Evolutionary conservation across 2,113 vertebrate genomes (phyloP), one percentile per base, ranked within the genome.

Genomic region (Erythrocercus mccallii): DNA sequence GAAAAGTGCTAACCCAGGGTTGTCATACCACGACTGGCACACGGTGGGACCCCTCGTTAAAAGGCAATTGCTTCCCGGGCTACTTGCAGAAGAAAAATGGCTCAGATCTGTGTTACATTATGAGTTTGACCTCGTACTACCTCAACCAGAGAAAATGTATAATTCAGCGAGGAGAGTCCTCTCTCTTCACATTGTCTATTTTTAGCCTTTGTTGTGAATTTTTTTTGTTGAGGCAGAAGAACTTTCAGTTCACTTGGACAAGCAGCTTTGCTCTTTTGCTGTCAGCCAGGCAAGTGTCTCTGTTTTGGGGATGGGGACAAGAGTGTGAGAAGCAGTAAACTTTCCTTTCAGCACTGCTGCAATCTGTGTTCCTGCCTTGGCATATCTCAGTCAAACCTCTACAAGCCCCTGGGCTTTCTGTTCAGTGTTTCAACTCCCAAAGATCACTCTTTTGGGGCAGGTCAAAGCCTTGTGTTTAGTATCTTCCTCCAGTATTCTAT

Each of bases 31-130:
- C 0, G 5, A 21, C 10, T 50, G 53, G 61, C 18, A 51, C 24
- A 12, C 0, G 0, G 8, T 16, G 6, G 40, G 40, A 23, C 18
- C 58, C 12, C 3, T n/a, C 37, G 22, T 53, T 71, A 76, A 37
- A 83, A 79, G 30, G 15, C 28, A 57, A 19, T 21, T 76, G 7
- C 45, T 91, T 56, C 40, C 30, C 3, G 1, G 57, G 37, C 18
- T 74, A 7, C 38, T 87, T 53, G 53, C 9, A 42, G 44, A 47
- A 79, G 17, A 78, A 27, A 86, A 91, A 86, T 21, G 11, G 19
- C 47, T 89, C 51, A 20, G 19, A 42, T 71, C 38, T 0, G 0
- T 21, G 28, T 84, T 54, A 17, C 7, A 7, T 16, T 72, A 13
- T 27, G 24, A 31, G 48, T 79, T 60, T 89, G 61, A 74, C 57